phyloP scores from a whole-genome alignment of 2,888 invertebrate species.

The Nephrotoma guestfalica region DNA sequence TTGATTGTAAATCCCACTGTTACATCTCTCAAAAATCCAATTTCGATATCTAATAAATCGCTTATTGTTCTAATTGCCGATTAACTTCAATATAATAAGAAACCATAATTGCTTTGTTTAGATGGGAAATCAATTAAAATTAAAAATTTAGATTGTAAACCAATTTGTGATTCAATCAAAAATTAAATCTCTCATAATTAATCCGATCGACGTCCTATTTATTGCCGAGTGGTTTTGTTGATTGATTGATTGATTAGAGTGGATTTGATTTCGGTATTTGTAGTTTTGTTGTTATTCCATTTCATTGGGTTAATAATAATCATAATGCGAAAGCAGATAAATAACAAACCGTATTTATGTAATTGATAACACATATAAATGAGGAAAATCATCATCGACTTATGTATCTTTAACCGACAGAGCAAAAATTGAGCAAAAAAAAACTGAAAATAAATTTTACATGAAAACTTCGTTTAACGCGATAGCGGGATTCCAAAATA shows the following conservation, averaged over 20 bases:
- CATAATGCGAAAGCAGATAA: neutral
- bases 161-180: neutral
- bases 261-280: neutral
- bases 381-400: neutral
- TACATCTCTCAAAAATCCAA: too few species aligned
- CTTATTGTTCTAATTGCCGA: too few species aligned
- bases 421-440: too few species aligned
- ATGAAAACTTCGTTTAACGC: too few species aligned
- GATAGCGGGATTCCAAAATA: too few species aligned
- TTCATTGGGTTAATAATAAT: neutral
- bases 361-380: neutral
- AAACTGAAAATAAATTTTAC: too few species aligned
- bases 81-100: too few species aligned
- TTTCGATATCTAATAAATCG: too few species aligned
- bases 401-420: neutral
- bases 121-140: neutral
- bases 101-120: neutral
- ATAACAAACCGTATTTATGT: neutral
- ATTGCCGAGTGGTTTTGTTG: neutral
- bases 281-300: neutral
- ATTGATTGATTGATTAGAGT: neutral
- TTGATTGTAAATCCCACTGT: too few species aligned
- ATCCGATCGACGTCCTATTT: neutral
- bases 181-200: neutral
- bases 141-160: neutral